A percentile compares a stretch with the other conserved stretches of the same genome.
These are phyloP conservation scores for Coryphaenoides rupestris DNA, from an alignment of 2,113 vertebrate species.

Conservation along the genomic window DNA sequence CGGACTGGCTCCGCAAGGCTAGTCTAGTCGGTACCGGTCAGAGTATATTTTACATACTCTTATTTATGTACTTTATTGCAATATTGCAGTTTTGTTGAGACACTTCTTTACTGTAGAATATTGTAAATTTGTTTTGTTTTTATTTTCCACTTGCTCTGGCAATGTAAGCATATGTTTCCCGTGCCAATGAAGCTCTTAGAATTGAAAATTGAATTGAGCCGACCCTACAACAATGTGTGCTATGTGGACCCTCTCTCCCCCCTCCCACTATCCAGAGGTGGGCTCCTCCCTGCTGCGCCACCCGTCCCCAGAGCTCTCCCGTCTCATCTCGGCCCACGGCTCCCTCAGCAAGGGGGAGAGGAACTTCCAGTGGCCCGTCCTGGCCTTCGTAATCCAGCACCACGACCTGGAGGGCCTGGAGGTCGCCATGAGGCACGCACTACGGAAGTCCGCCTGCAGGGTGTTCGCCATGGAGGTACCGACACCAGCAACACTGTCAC, in stretches of 20 bases:
- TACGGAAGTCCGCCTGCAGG: conserved; percentile 95
- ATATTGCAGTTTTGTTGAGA: too few relatives aligned
- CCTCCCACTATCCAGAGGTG: conserved; percentile 77
- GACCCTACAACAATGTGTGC: neutral
- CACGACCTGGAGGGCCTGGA: conserved; percentile 97
- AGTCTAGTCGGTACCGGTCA: too few relatives aligned
- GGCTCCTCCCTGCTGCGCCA: conserved; percentile 95
- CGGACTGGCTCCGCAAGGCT: too few relatives aligned
- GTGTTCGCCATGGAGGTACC: conserved; percentile 98
- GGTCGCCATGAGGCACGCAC: conserved; percentile 96
- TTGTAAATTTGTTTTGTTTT: too few relatives aligned
- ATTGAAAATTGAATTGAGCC: too few relatives aligned
- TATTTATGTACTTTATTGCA: too few relatives aligned
- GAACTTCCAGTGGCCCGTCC: conserved; percentile 98
- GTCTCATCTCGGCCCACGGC: conserved; percentile 95
- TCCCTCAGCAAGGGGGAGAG: conserved; percentile 97
- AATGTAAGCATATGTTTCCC: too few relatives aligned
- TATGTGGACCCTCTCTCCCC: too few relatives aligned
- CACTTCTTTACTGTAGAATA: too few relatives aligned
- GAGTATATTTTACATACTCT: neutral
- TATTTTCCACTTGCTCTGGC: too few relatives aligned
- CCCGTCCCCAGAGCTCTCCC: conserved; percentile 96
- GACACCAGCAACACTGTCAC: neutral
- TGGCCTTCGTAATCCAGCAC: conserved; percentile 98
- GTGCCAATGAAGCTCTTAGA: too few relatives aligned